Base-by-base conservation (phyloP, 2,113 vertebrate species). In the Gobiocypris rarus region DNA sequence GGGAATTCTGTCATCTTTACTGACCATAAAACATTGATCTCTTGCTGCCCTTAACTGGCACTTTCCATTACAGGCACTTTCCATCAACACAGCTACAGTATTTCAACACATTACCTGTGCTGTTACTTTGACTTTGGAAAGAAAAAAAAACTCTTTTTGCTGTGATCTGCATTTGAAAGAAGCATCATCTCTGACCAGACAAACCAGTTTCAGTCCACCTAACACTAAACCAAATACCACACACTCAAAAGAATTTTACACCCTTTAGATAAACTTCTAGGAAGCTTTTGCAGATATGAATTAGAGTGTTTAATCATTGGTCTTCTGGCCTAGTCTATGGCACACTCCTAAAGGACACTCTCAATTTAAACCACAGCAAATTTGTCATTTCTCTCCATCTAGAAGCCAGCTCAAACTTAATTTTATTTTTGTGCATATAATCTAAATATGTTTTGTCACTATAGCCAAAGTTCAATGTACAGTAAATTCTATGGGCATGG, bases 401-500 rank as follows among this genome's bases (percentile, higher is more conserved):
- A 31, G 13, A 13, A 63, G n/a, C 6, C 14, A 63, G 81, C 65
- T 83, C 52, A 82, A 63, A 63, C 1, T 31, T 63, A 5, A 1
- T 86, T 88, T 85, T 65, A 67, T 86, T 86, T 91, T 76, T 89
- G 13, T 80, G 22, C 84, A 90, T 91, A 89, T 88, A 84, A 89
- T 65, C 28, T 82, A 67, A 74, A 84, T 71, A 75, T 83, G 58
- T 26, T 24, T 22, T 56, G 54, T 22, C 54, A 56, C 19, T 56
- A 22, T 87, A 84, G 84, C 75, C 78, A 90, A 91, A 92, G 89
- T 89, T 88, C 93, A 87, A 95, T 95, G 96, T 96, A 95, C 59
- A 95, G 91, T 96, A 95, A n/a, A 94, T 96, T 94, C 90, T 91
- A 88, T 90, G 92, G 93, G 89, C 76, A 87, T 79, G 86, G 91